Conservation (phyloP, 2,113 vertebrate species). For the Dicentrarchus labrax region DNA sequence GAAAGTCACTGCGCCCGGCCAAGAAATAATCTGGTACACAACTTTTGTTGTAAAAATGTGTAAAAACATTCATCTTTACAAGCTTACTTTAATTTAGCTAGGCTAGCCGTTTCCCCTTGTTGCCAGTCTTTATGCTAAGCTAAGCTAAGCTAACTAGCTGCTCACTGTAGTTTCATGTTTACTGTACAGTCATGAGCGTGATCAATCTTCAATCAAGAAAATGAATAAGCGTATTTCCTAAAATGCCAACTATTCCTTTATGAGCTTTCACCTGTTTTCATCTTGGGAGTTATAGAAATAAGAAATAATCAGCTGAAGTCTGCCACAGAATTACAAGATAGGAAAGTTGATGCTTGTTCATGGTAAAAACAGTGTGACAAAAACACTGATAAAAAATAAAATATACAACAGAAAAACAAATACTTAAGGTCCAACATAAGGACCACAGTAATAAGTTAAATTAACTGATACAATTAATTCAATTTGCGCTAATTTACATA, state of each 20-base stretch:
- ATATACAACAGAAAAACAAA: slow-evolving; percentile 20
- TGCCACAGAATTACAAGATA: background rate
- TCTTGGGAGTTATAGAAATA: background rate
- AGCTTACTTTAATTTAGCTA: background rate
- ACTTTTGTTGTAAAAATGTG: background rate
- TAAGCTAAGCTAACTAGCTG: background rate
- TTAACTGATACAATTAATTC: slow-evolving; percentile 44
- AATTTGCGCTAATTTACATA: slow-evolving; percentile 1
- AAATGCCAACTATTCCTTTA: background rate
- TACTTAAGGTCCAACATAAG: slow-evolving; percentile 24
- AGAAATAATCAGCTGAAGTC: slow-evolving; percentile 17
- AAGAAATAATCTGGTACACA: background rate
- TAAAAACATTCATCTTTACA: no score
- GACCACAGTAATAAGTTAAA: slow-evolving; percentile 64
- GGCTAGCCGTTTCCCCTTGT: background rate
- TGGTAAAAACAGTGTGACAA: slow-evolving; percentile 16
- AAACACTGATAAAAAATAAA: slow-evolving; percentile 37
- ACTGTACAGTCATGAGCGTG: no score
- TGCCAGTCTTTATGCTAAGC: background rate
- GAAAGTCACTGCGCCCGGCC: background rate
- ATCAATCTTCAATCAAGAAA: background rate
- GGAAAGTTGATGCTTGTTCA: background rate
- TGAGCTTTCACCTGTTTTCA: background rate
- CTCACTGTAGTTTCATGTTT: background rate
- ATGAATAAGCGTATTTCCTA: no score